Percentiles rank a stretch among this genome's conserved stretches.
phyloP scores from a whole-genome alignment of 2,113 vertebrate genomes.

The Chauna torquata region DNA sequence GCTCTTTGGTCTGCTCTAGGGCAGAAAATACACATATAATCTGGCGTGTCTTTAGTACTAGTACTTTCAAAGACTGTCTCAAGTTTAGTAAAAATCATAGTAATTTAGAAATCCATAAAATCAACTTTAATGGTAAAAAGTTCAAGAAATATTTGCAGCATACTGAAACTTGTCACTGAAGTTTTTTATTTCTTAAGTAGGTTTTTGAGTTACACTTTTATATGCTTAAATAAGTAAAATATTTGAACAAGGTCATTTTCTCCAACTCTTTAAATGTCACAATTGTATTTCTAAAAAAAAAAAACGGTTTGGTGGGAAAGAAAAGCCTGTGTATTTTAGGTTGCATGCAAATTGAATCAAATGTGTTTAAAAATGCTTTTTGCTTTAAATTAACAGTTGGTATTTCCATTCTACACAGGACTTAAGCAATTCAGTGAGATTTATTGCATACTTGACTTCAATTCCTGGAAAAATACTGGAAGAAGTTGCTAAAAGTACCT shows the following conservation, averaged over 20 bases:
- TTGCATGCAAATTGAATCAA: background rate
- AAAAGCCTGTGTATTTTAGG: background rate
- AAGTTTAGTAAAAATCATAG: background rate
- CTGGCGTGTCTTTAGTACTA: background rate
- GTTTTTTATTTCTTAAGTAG: background rate
- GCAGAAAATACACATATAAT: rapidly evolving
- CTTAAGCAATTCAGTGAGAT: background rate
- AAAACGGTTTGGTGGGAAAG: background rate
- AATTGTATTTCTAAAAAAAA: background rate
- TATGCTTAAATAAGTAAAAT: background rate
- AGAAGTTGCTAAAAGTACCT: background rate
- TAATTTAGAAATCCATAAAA: background rate
- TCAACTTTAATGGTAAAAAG: background rate
- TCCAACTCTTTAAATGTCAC: background rate
- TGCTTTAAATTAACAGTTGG: background rate
- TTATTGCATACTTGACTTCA: background rate
- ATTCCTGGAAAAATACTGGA: background rate
- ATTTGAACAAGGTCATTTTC: background rate
- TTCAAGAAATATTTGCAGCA: background rate
- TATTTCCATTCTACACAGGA: background rate
- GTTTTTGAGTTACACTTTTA: background rate
- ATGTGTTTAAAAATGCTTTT: background rate
- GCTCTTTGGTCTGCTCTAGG: background rate
- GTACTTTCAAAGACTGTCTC: background rate
- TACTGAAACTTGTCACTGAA: background rate